These are phyloP conservation scores for Progne subis DNA, from an alignment of 2,113 vertebrate species.

Conservation along the genomic window DNA sequence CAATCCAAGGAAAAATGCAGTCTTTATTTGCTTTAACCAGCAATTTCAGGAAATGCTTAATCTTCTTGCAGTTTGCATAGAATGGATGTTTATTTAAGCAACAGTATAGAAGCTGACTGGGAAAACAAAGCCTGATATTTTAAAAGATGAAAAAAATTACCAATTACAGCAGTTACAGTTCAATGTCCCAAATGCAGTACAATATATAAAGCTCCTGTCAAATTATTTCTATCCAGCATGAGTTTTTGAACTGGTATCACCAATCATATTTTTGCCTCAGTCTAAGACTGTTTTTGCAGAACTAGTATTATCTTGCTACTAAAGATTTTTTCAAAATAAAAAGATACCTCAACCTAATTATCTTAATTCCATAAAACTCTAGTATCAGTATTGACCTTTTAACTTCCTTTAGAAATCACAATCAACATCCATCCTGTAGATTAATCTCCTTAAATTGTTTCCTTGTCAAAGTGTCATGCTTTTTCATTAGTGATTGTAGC, in stretches of 20 bases:
- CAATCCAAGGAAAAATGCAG: slow-evolving; percentile 16
- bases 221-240: slow-evolving; percentile 10
- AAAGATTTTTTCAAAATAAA: not conserved
- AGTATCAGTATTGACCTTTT: slow-evolving; percentile 32
- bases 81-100: not conserved
- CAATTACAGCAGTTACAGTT: not conserved
- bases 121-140: not conserved
- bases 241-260: slow-evolving; percentile 13
- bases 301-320: slow-evolving; percentile 33
- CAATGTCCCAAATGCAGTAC: not conserved
- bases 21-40: not conserved
- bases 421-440: not conserved
- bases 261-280: not conserved
- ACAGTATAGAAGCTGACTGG: not conserved
- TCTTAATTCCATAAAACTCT: slow-evolving; percentile 38
- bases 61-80: not conserved
- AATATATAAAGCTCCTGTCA: not conserved
- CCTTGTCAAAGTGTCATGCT: slow-evolving; percentile 24
- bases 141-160: not conserved
- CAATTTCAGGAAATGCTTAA: not conserved
- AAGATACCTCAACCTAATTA: slow-evolving; percentile 30
- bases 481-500: not conserved
- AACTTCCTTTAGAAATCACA: slow-evolving; percentile 34
- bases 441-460: slow-evolving; percentile 48
- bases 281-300: not conserved